Percentiles rank a stretch among this genome's conserved stretches.
Conservation (phyloP, 2,113 vertebrate species). For the Anarhynchus alexandrinus region DNA sequence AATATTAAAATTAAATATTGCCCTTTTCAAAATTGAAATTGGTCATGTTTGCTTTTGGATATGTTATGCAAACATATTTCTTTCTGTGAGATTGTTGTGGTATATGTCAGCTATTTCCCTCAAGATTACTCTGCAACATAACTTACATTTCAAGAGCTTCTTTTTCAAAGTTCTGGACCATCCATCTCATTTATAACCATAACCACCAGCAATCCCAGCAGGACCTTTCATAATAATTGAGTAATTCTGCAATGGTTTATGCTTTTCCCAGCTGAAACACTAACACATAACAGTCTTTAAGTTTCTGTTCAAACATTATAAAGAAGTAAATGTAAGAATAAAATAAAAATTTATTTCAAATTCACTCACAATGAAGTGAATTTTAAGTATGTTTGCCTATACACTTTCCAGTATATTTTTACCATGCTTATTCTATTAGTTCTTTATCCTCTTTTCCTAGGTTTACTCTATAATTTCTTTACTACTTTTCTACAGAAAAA, state of each 20-base stretch:
- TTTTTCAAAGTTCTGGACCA: conserved; percentile 39
- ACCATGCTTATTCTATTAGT: background rate
- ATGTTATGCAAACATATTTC: conserved; percentile 40
- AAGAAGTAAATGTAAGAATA: background rate
- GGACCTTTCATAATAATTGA: conserved; percentile 15
- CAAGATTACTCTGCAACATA: conserved; percentile 39
- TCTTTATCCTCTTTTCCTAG: background rate
- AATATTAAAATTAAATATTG: conserved; percentile 9
- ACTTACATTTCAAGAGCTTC: conserved; percentile 28
- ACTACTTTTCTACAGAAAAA: background rate
- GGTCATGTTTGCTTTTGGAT: background rate
- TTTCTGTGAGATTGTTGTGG: background rate
- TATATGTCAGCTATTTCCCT: conserved; percentile 50
- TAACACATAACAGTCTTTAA: background rate
- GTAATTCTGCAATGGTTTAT: conserved; percentile 45
- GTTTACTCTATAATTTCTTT: background rate
- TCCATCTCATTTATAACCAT: conserved; percentile 46
- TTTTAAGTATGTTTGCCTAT: background rate
- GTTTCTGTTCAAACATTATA: background rate
- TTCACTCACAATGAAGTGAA: background rate
- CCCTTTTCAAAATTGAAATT: conserved; percentile 19
- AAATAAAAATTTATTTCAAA: background rate
- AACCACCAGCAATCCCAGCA: conserved; percentile 2
- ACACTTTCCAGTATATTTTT: background rate
- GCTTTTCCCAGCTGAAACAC: conserved; percentile 7